Evolutionary conservation across 2,888 invertebrate species (phyloP), one percentile per base, ranked within the genome.

Genomic region (Meiosimyza platycephala): DNA sequence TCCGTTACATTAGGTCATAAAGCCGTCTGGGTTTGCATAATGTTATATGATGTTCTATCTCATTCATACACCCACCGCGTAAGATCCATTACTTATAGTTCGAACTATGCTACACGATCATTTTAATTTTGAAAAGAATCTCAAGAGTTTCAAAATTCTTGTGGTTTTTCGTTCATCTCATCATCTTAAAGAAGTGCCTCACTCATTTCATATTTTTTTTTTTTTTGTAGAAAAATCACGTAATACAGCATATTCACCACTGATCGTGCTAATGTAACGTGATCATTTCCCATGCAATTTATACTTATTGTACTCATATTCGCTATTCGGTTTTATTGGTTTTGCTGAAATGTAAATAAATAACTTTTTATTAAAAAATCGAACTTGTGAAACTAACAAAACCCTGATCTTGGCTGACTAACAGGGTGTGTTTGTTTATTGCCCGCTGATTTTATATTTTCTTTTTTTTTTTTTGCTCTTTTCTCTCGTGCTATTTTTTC

Each of bases 1-100:
- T 74, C 80, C 76, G 77, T 80, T 80, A 71, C 71, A 76, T 69
- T 80, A 76, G 80, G 80, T 80, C 79, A 80, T 75, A 77, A 81
- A 77, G 13, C 75, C 75, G 70, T 68, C 72, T 76, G 7, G 7
- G 28, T 28, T 18, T 68, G 40, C 22, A 13, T 12, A n/a, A 13
- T 7, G 57, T 65, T 15, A 15, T 6, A 33, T 40, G 9, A 40
- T 1, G 9, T 40, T 40, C 9, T 40, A 40, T 40, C 40, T 40
- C 40, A 40, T 40, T 40, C 9, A 40, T 2, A 40, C 40, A 40
- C 40, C 40, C 40, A 9, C 40, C 22, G 7, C 40, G 7, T 7
- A 40, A 40, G 40, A 6, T 40, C 40, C 40, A 60, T 60, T 22
- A 60, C 9, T 40, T 59, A 51, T 48, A 72, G 50, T 28, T 15